Conservation (phyloP, 2,888 invertebrate genomes). For the Chloroclysta siterata region DNA sequence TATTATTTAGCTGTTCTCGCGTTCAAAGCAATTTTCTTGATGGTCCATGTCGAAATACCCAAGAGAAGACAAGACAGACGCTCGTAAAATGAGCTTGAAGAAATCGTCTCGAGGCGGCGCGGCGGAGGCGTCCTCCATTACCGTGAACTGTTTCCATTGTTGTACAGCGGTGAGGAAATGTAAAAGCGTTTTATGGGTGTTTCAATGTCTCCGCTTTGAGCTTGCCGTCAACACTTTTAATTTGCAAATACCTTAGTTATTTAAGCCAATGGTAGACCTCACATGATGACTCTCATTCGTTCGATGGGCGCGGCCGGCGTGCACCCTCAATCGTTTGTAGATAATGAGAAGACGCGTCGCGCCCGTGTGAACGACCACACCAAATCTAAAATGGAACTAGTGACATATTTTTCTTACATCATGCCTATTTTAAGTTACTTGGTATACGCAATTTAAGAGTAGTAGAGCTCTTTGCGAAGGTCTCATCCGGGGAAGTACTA, state of each 20-base stretch:
- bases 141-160: constrained; percentile 18
- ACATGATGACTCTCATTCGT: too few relatives aligned
- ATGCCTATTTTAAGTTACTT: too few relatives aligned
- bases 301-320: too few relatives aligned
- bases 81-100: constrained; percentile 21
- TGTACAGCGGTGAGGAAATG: constrained; percentile 14
- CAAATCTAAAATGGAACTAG: too few relatives aligned
- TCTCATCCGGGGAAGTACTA: too few relatives aligned
- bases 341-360: too few relatives aligned
- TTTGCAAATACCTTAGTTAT: not conserved
- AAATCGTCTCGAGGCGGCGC: constrained; percentile 2
- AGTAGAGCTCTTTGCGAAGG: too few relatives aligned
- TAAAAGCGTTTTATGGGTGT: constrained; percentile 18
- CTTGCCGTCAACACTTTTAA: constrained; percentile 8
- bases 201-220: constrained; percentile 15
- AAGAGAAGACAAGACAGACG: not conserved
- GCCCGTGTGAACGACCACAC: too few relatives aligned
- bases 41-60: constrained; percentile 17
- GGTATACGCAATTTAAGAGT: too few relatives aligned
- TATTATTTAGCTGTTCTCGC: not conserved
- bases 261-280: not conserved
- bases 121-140: constrained; percentile 1
- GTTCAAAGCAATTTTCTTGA: not conserved
- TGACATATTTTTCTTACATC: too few relatives aligned
- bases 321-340: too few relatives aligned